Base-by-base conservation (phyloP, 2,888 invertebrate genomes). In the Lasioglossum pauxillum region DNA sequence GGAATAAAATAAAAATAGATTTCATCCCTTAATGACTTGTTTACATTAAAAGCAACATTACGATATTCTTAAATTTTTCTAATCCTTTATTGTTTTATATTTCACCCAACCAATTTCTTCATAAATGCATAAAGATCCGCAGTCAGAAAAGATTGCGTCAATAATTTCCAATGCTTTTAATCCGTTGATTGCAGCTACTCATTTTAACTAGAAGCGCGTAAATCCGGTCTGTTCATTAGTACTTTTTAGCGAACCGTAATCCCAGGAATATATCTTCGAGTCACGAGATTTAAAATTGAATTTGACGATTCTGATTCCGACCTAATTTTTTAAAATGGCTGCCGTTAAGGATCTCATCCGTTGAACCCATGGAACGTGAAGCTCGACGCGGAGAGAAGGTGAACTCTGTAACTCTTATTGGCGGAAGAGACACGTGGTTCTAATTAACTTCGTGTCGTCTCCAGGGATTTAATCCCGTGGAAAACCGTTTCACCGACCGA, bases 361-460 rank as follows among this genome's bases (percentile, higher is more conserved):
- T 5, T 53, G 73, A 35, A 5, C 53, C 64, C 80, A 73, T 53
- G 78, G 60, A 80, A 57, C 53, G 69, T 57, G 73, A 69, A 27
- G 49, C 57, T 69, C 75, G 72, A 80, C 57, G 53, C 75, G 73
- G 72, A 57, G 57, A 23, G 80, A 57, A 74, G 73, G 75, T 73
- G 80, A 82, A 79, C 75, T 76, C 57, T 88, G 88, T 84, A 88
- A 84, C 87, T 82, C 83, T 90, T 90, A 89, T 89, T 90, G 89
- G 88, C 75, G 85, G 77, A 41, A 76, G 81, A 82, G 85, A 89
- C 89, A 86, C 90, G 90, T 87, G 88, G 89, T 72, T 88, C 86
- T 87, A 92, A 92, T 92, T 90, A 91, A 92, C 86, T 92, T 89
- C 74, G 86, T 78, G 84, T 80, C 83, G 71, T 71, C 88, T 84